Evolutionary conservation across 2,888 invertebrate genomes (phyloP).

Genomic region (Harmothoe impar): DNA sequence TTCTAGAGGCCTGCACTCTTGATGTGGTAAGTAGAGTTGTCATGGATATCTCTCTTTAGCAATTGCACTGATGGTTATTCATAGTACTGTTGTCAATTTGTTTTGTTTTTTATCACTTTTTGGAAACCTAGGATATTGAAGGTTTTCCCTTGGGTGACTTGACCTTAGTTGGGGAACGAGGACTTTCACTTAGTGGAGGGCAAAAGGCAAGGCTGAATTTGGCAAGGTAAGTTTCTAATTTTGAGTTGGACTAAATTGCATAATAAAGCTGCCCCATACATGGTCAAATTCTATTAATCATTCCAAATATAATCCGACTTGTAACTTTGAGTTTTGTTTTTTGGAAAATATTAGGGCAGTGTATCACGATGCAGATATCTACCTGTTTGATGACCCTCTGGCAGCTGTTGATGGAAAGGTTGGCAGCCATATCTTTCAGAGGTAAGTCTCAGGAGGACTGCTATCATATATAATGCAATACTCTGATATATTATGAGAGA

Average conservation of each 20-base stretch:
- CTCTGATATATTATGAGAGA: background rate
- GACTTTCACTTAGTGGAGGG: slow-evolving; percentile 92
- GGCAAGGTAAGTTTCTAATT: slow-evolving; percentile 77
- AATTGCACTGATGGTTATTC: too few relatives aligned
- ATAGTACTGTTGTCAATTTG: background rate
- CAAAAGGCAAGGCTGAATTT: slow-evolving; percentile 93
- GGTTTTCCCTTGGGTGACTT: slow-evolving; percentile 92
- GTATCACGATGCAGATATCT: slow-evolving; percentile 91
- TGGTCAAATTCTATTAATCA: too few relatives aligned
- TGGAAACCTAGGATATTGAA: slow-evolving; percentile 86
- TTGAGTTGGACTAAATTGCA: too few relatives aligned
- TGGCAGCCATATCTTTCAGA: slow-evolving; percentile 93
- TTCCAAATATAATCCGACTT: too few relatives aligned
- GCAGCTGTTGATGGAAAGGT: slow-evolving; percentile 96
- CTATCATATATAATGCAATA: too few relatives aligned
- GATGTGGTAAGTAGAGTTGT: slow-evolving; percentile 17
- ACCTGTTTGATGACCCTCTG: slow-evolving; percentile 93
- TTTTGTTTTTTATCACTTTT: too few relatives aligned
- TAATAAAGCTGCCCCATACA: too few relatives aligned
- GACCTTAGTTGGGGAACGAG: slow-evolving; percentile 93
- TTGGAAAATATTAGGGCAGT: slow-evolving; percentile 85
- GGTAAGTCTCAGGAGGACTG: too few relatives aligned
- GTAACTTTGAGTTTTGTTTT: too few relatives aligned
- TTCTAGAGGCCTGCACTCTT: background rate
- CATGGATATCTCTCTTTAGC: too few relatives aligned